A percentile compares a stretch with the other conserved stretches of the same genome.
Evolutionary conservation across 1,140 invertebrate genomes (phyloP).

Genomic region (Ceratina australensis): DNA sequence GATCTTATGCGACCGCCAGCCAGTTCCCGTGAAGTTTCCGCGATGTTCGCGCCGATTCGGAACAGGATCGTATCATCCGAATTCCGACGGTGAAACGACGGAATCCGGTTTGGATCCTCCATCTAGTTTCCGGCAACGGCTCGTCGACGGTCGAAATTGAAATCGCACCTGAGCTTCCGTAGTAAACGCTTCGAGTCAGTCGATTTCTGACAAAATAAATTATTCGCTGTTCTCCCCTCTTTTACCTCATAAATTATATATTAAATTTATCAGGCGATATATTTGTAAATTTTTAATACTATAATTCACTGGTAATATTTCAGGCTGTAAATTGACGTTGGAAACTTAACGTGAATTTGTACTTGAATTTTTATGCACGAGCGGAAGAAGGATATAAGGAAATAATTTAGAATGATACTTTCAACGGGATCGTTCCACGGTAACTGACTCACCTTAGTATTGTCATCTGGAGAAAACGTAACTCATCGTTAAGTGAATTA

Average conservation of each 20-base stretch:
- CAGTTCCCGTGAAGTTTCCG: slow-evolving; percentile 6
- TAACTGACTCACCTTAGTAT: slow-evolving; percentile 72
- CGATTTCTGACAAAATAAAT: background rate
- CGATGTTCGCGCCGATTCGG: background rate
- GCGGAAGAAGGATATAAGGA: no score
- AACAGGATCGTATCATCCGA: slow-evolving; percentile 1
- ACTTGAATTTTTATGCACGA: background rate
- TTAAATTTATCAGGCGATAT: no score
- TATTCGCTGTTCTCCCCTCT: background rate
- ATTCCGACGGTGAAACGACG: slow-evolving; percentile 6
- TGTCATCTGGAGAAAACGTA: slow-evolving; percentile 79
- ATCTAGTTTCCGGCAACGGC: background rate
- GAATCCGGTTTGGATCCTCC: slow-evolving; percentile 1
- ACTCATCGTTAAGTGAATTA: slow-evolving; percentile 77
- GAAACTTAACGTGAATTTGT: no score
- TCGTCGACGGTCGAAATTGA: slow-evolving; percentile 1
- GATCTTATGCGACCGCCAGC: background rate
- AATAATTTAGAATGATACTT: background rate
- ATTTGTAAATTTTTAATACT: no score
- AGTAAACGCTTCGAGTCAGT: background rate
- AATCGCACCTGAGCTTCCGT: background rate
- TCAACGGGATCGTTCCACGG: background rate
- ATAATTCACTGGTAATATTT: no score
- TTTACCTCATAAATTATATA: background rate
- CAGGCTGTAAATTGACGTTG: no score